These are phyloP conservation scores for Micrastur ruficollis DNA, from an alignment of 2,797 vertebrate genomes.

Conservation along the genomic window DNA sequence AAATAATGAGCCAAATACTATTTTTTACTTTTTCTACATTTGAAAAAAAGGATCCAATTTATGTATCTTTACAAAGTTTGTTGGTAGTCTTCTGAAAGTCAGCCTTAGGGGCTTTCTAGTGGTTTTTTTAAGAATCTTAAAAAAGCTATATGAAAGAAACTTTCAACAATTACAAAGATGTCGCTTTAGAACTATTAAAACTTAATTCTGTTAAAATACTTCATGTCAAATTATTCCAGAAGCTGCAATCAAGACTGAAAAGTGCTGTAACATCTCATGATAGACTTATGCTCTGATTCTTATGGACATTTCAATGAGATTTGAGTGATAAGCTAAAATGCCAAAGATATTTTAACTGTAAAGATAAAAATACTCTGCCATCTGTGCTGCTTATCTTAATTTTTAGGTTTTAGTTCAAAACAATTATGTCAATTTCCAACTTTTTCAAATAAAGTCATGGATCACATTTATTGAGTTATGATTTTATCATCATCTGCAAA, in stretches of 20 bases:
- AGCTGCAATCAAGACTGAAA: not conserved
- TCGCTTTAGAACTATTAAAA: not conserved
- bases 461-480: not conserved
- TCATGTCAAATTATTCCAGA: not conserved
- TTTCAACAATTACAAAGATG: not conserved
- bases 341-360: not conserved
- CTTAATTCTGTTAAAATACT: not conserved
- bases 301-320: not conserved
- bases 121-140: not conserved
- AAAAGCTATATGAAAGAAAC: not conserved
- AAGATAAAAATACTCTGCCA: not conserved
- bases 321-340: not conserved
- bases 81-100: not conserved
- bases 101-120: not conserved
- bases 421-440: not conserved
- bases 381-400: not conserved
- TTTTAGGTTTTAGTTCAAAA: not conserved
- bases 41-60: not conserved
- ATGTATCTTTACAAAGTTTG: not conserved
- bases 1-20: not conserved
- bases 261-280: not conserved
- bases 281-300: not conserved
- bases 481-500: not conserved
- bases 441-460: not conserved
- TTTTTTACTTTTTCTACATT: not conserved